These are phyloP conservation scores for Erinaceus europaeus DNA, from an alignment of 2,113 vertebrate genomes.

Conservation along the genomic window DNA sequence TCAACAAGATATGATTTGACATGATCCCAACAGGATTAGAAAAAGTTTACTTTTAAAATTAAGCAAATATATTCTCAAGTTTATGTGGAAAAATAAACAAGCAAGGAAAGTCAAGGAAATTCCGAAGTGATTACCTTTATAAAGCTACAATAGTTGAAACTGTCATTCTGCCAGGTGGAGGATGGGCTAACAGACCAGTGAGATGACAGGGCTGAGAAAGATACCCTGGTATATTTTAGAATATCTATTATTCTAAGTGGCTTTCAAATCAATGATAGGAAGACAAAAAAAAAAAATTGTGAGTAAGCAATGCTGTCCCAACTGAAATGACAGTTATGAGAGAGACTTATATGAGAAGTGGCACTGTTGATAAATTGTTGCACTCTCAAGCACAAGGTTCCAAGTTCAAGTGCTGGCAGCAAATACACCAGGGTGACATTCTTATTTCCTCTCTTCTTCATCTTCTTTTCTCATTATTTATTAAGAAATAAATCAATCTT, in stretches of 20 bases:
- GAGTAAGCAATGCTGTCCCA: background rate
- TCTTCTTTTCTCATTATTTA: too few relatives aligned
- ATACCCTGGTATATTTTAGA: too few relatives aligned
- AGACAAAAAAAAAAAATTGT: background rate
- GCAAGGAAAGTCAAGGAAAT: background rate
- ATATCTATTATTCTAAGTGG: background rate
- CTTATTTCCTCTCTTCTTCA: too few relatives aligned
- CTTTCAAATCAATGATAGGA: background rate
- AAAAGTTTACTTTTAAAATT: conserved; percentile 9
- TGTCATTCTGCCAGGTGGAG: background rate
- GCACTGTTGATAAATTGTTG: too few relatives aligned
- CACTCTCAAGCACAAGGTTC: too few relatives aligned
- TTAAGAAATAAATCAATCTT: too few relatives aligned
- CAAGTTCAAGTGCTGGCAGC: too few relatives aligned
- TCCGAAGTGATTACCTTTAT: background rate
- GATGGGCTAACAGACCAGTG: background rate
- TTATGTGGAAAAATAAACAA: conserved; percentile 23
- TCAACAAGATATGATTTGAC: background rate
- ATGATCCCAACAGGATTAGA: background rate
- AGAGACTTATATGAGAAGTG: too few relatives aligned
- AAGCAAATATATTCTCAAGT: conserved; percentile 13
- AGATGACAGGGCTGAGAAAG: background rate
- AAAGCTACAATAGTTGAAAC: background rate
- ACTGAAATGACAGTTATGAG: too few relatives aligned
- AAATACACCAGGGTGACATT: too few relatives aligned